These are phyloP conservation scores for Augochlorella aurata DNA, from an alignment of 2,888 invertebrate genomes.

Conservation along the genomic window DNA sequence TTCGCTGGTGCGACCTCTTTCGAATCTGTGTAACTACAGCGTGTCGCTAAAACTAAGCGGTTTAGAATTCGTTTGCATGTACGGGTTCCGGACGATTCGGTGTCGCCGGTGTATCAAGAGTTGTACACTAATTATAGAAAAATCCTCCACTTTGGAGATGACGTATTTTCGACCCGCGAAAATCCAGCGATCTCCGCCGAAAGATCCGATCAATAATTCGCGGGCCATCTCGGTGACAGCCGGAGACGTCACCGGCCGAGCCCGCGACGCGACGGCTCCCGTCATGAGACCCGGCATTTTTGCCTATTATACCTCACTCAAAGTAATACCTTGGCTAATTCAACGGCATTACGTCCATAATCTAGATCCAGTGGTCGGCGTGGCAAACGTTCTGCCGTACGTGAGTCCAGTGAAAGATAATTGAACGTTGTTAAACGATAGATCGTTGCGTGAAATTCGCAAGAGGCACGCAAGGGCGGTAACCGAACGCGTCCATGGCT, in stretches of 20 bases:
- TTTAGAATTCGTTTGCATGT: too few relatives aligned
- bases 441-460: conserved; percentile 17
- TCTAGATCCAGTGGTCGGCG: neutral
- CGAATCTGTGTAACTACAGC: too few relatives aligned
- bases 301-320: neutral
- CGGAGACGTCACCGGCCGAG: neutral
- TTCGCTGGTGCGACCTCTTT: too few relatives aligned
- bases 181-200: too few relatives aligned
- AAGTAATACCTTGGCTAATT: neutral
- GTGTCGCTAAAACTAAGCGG: too few relatives aligned
- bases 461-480: conserved; percentile 21
- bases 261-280: neutral
- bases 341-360: neutral
- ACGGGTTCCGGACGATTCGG: too few relatives aligned
- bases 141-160: too few relatives aligned
- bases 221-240: neutral
- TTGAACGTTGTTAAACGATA: conserved; percentile 15
- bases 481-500: conserved; percentile 40
- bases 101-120: too few relatives aligned
- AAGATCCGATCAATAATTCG: neutral
- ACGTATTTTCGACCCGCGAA: too few relatives aligned
- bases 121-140: too few relatives aligned
- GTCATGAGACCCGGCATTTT: neutral
- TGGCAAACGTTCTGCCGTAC: neutral
- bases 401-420: neutral